These are phyloP conservation scores for Epirrhoe tristata DNA, from an alignment of 2,888 invertebrate species.

Conservation along the genomic window DNA sequence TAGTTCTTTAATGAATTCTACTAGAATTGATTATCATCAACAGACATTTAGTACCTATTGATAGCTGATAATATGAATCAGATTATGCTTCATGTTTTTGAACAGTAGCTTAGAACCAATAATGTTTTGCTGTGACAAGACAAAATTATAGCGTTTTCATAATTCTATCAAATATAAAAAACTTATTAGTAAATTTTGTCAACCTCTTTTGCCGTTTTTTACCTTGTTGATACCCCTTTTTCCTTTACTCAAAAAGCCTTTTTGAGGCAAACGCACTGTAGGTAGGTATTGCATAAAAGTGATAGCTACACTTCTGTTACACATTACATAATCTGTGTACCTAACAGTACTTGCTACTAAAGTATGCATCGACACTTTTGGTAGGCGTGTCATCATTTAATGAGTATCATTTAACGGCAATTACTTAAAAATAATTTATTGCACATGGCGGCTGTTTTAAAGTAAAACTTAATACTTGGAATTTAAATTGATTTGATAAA, in stretches of 20 bases:
- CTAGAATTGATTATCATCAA: not conserved
- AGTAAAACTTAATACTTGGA: conserved; percentile 24
- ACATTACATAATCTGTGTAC: conserved; percentile 47
- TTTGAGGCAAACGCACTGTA: conserved; percentile 22
- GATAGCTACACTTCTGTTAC: conserved; percentile 3
- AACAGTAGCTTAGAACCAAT: not conserved
- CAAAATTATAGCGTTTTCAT: too few relatives aligned
- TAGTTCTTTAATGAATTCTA: not conserved
- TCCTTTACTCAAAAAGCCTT: conserved; percentile 25
- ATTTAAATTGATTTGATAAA: conserved; percentile 16
- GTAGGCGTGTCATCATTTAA: conserved; percentile 74
- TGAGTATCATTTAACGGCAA: conserved; percentile 71
- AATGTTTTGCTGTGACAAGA: too few relatives aligned
- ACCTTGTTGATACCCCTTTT: too few relatives aligned
- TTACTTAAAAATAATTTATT: conserved; percentile 71
- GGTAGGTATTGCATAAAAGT: conserved; percentile 4
- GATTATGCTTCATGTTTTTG: not conserved
- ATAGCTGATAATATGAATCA: not conserved
- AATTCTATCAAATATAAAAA: not conserved
- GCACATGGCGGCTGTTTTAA: conserved; percentile 38
- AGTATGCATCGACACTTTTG: conserved; percentile 76
- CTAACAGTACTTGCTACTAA: conserved; percentile 74
- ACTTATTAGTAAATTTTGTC: not conserved
- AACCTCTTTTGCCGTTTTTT: too few relatives aligned
- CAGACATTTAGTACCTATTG: not conserved